Evolutionary conservation across 2,888 invertebrate species (phyloP).

Genomic region (Synergus laeviventris): DNA sequence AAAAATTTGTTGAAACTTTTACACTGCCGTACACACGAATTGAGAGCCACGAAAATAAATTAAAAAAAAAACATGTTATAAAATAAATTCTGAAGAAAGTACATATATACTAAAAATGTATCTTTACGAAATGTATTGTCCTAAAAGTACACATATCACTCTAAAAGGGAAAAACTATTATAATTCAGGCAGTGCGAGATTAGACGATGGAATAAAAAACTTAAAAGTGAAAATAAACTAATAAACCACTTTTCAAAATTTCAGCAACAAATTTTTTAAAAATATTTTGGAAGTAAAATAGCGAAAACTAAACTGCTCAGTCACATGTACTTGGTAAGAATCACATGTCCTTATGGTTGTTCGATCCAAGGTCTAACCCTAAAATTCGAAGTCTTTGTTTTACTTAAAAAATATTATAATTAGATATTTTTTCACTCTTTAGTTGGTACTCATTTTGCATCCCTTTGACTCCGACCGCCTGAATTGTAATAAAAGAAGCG

Average conservation of each 20-base stretch:
- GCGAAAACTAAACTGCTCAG: no score
- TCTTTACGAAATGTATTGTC: neutral
- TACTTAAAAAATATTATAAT: no score
- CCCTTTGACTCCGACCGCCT: neutral
- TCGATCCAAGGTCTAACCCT: no score
- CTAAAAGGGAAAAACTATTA: neutral
- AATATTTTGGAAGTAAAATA: no score
- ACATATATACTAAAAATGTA: neutral
- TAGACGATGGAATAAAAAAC: neutral
- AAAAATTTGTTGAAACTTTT: neutral
- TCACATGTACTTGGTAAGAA: no score
- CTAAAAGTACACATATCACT: neutral
- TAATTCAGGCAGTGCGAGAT: neutral
- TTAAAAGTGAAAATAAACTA: no score
- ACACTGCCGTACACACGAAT: slow-evolving; percentile 1
- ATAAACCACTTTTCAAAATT: no score
- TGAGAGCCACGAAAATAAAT: neutral
- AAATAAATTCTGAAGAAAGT: neutral
- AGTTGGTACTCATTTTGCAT: neutral
- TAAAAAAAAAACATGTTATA: neutral
- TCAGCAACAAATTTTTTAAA: no score
- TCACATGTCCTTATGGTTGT: no score
- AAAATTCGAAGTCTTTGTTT: no score
- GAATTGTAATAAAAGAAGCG: neutral
- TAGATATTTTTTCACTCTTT: no score